Evolutionary conservation across 2,113 vertebrate species (phyloP), one percentile per base, ranked within the genome.

Genomic region (Hymenochirus boettgeri): DNA sequence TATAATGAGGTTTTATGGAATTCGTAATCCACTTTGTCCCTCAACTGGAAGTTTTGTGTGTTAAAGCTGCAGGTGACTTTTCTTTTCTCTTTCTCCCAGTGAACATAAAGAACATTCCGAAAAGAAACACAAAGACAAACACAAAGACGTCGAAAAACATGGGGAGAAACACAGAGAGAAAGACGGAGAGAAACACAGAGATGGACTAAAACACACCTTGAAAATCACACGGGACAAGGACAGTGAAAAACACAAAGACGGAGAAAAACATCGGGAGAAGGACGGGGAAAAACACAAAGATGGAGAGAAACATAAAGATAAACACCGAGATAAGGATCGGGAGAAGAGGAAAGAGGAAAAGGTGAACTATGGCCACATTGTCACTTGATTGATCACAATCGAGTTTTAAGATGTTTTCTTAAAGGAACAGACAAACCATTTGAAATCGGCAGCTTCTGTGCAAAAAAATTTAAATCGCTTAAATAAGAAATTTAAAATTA

Each of bases 111-210:
- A 97, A 76, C 89, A 89, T 75, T 88, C 85, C 22, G 95, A 98
- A 84, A 98, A 92, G 83, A 98, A 96, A 88, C 93, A 95, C 81
- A 90, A 93, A 81, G 92, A 90, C 79, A 94, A 91, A 85, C 90
- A 93, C 78, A 88, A 86, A 79, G 90, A 96, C 77, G 85, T 90
- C 87, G 92, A 94, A 71, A 94, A 89, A 82, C 89, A 91, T 74
- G 94, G 90, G 83, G 88, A 89, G 70, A 87, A 86, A 81, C 90
- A 97, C 75, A 92, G 91, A 79, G 92, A 95, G 72, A 94, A 89
- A 82, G 88, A 91, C 87, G 79, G 92, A 89, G 71, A 92, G 92
- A 35, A 35, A 92, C 31, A 35, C 31, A 33, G 31, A 81, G 31
- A 33, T 1, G 39, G 17, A 26, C 26, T 31, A 71, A 94, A 90